phyloP scores from a whole-genome alignment of 2,797 vertebrate genomes.

The Brachyrhaphis roseni region DNA sequence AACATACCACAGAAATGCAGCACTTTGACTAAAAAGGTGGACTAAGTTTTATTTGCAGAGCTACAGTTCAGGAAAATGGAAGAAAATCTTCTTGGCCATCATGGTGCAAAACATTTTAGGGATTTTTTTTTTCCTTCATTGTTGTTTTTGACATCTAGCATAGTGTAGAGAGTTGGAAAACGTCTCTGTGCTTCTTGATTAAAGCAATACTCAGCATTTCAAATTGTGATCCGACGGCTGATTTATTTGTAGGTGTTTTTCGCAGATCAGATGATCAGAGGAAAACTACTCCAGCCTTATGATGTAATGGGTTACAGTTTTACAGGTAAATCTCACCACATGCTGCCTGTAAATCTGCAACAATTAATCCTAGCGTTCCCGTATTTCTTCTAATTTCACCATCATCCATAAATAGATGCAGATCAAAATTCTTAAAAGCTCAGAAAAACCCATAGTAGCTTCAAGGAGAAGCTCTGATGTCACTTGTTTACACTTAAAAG shows the following conservation, averaged over 20 bases:
- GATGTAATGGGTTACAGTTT: background rate
- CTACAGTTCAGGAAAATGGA: background rate
- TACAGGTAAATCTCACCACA: background rate
- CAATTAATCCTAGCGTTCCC: background rate
- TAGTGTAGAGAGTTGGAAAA: background rate
- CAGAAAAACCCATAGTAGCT: background rate
- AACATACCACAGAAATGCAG: background rate
- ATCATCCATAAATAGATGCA: background rate
- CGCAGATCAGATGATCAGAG: background rate
- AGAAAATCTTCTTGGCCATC: background rate
- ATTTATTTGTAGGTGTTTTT: background rate
- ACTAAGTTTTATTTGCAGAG: background rate
- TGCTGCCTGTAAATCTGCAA: background rate
- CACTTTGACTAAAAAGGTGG: background rate
- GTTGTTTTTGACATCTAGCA: background rate
- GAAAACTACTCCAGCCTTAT: background rate
- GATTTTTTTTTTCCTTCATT: too few relatives aligned
- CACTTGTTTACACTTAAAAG: conserved; percentile 2
- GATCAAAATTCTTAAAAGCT: background rate
- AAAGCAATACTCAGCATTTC: background rate
- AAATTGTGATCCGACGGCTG: background rate
- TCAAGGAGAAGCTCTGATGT: background rate
- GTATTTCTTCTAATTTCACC: background rate
- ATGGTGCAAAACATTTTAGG: background rate
- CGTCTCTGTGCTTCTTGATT: background rate